Evolutionary conservation across 1,140 invertebrate genomes (phyloP).

Genomic region (Lepidurus couesii): DNA sequence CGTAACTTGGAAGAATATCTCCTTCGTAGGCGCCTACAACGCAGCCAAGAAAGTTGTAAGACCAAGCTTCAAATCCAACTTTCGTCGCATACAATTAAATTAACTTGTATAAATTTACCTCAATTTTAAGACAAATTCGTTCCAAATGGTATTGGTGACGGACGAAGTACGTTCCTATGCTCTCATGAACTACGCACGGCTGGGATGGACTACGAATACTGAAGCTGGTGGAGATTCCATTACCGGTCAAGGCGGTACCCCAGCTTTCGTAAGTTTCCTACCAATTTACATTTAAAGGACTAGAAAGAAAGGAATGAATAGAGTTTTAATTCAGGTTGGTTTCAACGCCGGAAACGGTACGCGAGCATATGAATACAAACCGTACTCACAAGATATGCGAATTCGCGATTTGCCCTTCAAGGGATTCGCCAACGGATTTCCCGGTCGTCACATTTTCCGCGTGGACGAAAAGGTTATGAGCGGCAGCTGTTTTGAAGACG

Average conservation of each 20-base stretch:
- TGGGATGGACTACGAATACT: constrained; percentile 85
- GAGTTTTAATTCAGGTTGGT: constrained; percentile 60
- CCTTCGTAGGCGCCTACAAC: constrained; percentile 79
- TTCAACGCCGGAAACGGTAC: constrained; percentile 95
- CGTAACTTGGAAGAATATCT: constrained; percentile 94
- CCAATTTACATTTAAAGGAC: neutral
- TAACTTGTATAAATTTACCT: too few species aligned
- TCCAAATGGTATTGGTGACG: constrained; percentile 86
- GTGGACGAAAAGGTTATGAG: constrained; percentile 90
- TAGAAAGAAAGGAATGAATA: constrained; percentile 18
- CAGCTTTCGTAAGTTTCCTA: constrained; percentile 68
- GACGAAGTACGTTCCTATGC: constrained; percentile 90
- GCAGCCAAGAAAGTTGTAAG: constrained; percentile 68
- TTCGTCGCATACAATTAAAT: neutral
- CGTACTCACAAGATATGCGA: constrained; percentile 81
- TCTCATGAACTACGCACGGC: constrained; percentile 86
- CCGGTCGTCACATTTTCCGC: constrained; percentile 86
- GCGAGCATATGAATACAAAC: constrained; percentile 77
- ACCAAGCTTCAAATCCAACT: neutral
- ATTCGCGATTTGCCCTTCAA: constrained; percentile 71
- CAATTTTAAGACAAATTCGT: constrained; percentile 73
- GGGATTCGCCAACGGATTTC: constrained; percentile 79
- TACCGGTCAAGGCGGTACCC: constrained; percentile 74
- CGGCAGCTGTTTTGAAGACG: constrained; percentile 64
- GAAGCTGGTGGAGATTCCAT: constrained; percentile 83